Percentiles rank a stretch among this genome's conserved stretches.
These are phyloP conservation scores for Ara ararauna DNA, from an alignment of 2,797 vertebrate genomes.

Conservation along the genomic window DNA sequence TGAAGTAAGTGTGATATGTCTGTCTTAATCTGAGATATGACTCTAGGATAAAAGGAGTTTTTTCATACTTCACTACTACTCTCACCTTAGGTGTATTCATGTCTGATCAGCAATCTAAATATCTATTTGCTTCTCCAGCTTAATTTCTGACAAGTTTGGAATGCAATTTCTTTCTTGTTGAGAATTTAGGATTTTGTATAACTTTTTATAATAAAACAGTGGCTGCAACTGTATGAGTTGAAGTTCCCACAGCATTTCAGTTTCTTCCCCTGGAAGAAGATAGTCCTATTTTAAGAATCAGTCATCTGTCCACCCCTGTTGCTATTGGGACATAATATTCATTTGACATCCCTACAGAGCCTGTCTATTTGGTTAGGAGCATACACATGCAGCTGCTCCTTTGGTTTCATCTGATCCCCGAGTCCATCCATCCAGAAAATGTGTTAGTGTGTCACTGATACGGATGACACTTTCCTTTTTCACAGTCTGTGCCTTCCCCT, in stretches of 20 bases:
- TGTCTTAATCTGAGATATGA: neutral
- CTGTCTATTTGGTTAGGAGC: neutral
- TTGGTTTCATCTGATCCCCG: neutral
- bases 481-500: neutral
- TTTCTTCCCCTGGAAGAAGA: neutral
- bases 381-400: neutral
- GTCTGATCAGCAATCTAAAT: neutral
- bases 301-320: neutral
- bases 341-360: neutral
- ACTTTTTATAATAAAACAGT: neutral
- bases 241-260: neutral
- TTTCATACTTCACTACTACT: neutral
- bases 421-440: neutral
- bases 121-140: neutral
- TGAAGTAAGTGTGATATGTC: neutral
- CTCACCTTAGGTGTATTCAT: rapidly evolving
- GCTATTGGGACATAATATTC: neutral
- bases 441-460: neutral
- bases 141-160: neutral
- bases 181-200: neutral
- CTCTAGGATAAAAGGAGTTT: neutral
- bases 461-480: neutral
- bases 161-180: neutral
- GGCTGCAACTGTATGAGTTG: neutral
- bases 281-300: neutral